These are phyloP conservation scores for Drosophila mercatorum DNA, from an alignment of 2,888 invertebrate genomes.

Conservation along the genomic window DNA sequence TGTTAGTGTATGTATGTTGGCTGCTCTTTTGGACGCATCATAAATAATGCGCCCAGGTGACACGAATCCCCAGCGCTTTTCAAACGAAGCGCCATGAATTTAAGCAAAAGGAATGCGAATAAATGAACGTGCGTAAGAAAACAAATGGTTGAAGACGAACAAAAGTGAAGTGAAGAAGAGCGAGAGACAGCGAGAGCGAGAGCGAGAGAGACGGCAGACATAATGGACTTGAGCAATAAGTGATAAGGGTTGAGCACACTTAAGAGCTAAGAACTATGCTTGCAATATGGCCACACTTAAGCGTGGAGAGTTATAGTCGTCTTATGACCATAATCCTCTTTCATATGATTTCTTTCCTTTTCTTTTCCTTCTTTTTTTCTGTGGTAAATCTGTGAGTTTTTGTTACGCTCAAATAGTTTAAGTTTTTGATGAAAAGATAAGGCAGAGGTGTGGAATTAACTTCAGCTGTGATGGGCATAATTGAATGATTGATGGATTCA, in stretches of 20 bases:
- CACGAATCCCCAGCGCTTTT: conserved; percentile 51
- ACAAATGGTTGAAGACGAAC: conserved; percentile 6
- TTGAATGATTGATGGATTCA: no score
- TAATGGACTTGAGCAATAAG: conserved; percentile 50
- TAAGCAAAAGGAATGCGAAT: conserved; percentile 43
- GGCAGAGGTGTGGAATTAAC: no score
- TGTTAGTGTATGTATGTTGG: conserved; percentile 4
- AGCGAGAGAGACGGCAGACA: not conserved
- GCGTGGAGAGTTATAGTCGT: not conserved
- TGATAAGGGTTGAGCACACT: conserved; percentile 11
- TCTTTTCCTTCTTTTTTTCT: not conserved
- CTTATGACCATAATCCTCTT: conserved; percentile 2
- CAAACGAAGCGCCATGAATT: conserved; percentile 43
- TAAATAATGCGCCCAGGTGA: conserved; percentile 68
- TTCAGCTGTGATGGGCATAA: no score
- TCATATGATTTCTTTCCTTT: not conserved
- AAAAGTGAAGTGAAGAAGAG: not conserved
- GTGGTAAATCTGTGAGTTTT: not conserved
- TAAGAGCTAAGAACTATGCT: conserved; percentile 5
- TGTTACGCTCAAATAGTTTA: not conserved
- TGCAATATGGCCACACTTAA: conserved; percentile 3
- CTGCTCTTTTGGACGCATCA: conserved; percentile 50
- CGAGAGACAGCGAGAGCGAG: not conserved
- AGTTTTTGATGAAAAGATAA: not conserved
- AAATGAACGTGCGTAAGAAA: conserved; percentile 22